These are phyloP conservation scores for Drosophila navojoa DNA, from an alignment of 1,140 invertebrate species.

Conservation along the genomic window DNA sequence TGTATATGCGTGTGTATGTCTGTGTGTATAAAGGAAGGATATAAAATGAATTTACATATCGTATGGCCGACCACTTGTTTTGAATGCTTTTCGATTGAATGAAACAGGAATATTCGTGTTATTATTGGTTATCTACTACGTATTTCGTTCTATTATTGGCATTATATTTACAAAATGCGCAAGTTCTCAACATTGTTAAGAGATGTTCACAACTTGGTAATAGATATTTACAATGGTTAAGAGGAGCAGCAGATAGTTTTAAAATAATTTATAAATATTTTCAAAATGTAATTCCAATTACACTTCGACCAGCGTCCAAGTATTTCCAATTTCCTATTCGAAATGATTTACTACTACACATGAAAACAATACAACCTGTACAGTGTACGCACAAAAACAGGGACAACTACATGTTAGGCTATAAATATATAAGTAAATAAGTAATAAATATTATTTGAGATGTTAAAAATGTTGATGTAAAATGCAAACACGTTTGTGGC, in stretches of 20 bases:
- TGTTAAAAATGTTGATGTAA: slow-evolving; percentile 43
- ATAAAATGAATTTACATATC: slow-evolving; percentile 40
- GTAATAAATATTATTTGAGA: slow-evolving; percentile 7
- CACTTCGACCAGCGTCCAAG: slow-evolving; percentile 14
- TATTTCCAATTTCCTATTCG: slow-evolving; percentile 18
- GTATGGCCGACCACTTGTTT: slow-evolving; percentile 53
- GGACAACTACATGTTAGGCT: slow-evolving; percentile 47
- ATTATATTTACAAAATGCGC: slow-evolving; percentile 56
- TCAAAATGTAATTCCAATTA: slow-evolving; percentile 1
- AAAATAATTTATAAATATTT: not conserved
- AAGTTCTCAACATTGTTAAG: slow-evolving; percentile 46
- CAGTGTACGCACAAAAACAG: slow-evolving; percentile 30
- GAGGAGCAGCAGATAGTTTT: no score
- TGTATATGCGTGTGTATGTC: slow-evolving; percentile 31
- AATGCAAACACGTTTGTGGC: slow-evolving; percentile 52
- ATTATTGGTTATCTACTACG: not conserved
- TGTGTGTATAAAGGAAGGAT: slow-evolving; percentile 6
- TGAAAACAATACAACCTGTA: slow-evolving; percentile 14
- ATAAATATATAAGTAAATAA: slow-evolving; percentile 30
- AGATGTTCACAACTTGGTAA: slow-evolving; percentile 20
- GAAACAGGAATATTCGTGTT: slow-evolving; percentile 20
- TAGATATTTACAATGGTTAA: slow-evolving; percentile 32
- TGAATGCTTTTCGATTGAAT: slow-evolving; percentile 48
- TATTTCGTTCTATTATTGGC: not conserved
- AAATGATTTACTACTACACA: slow-evolving; percentile 19